A percentile compares a stretch with the other conserved stretches of the same genome.
These are phyloP conservation scores for Nannoperca australis DNA, from an alignment of 2,797 vertebrate genomes.

Conservation along the genomic window DNA sequence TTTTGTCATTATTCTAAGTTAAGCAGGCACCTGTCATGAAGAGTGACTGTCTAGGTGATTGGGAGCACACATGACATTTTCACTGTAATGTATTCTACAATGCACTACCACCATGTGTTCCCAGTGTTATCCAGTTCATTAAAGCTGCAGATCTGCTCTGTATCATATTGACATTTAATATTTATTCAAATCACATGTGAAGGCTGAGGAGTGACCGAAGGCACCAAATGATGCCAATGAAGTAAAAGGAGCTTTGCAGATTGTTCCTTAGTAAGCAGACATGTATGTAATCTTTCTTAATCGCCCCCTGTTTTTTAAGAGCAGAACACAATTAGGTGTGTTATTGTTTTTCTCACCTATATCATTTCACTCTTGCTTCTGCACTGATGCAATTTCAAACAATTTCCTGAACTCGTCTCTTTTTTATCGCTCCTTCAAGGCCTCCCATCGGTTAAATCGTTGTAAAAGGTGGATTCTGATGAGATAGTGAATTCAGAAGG, in stretches of 20 bases:
- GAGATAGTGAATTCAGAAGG: slow-evolving; percentile 19
- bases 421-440: slow-evolving; percentile 1
- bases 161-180: not conserved
- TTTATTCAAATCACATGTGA: too few species aligned
- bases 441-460: slow-evolving; percentile 13
- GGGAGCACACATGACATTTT: too few species aligned
- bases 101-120: not conserved
- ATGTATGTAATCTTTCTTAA: not conserved
- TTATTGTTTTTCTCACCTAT: not conserved
- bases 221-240: not conserved
- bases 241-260: not conserved
- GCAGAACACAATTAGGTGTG: not conserved
- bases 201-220: not conserved
- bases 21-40: not conserved
- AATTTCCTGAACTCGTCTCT: not conserved
- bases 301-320: not conserved
- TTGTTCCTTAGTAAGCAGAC: not conserved
- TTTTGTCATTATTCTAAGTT: not conserved
- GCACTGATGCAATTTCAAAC: not conserved
- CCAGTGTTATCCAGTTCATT: not conserved
- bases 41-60: not conserved
- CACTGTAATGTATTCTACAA: not conserved
- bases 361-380: not conserved
- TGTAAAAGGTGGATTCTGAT: slow-evolving; percentile 31
- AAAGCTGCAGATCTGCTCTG: not conserved